These are phyloP conservation scores for Limnephilus marmoratus DNA, from an alignment of 2,888 invertebrate species.

Conservation along the genomic window DNA sequence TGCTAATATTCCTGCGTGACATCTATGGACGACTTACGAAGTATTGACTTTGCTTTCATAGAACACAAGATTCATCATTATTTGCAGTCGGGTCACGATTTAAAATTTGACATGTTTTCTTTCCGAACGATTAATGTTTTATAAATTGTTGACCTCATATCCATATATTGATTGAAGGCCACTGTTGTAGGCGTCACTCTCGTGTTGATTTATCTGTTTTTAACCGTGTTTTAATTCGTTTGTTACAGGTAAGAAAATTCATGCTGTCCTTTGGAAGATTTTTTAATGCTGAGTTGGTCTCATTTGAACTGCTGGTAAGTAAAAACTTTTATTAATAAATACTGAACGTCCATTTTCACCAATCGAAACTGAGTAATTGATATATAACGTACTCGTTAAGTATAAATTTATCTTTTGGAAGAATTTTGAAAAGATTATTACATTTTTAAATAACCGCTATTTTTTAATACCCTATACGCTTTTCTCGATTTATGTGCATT, in stretches of 20 bases:
- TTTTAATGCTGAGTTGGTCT: not conserved
- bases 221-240: not conserved
- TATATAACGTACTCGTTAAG: not conserved
- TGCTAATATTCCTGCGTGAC: conserved; percentile 45
- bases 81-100: conserved; percentile 18
- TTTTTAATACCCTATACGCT: too few relatives aligned
- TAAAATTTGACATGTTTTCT: conserved; percentile 41
- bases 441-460: too few relatives aligned
- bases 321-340: not conserved
- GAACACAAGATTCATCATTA: not conserved
- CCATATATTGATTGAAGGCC: not conserved
- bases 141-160: not conserved
- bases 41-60: not conserved
- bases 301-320: not conserved
- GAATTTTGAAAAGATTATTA: too few relatives aligned
- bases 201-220: not conserved
- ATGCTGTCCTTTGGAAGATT: not conserved
- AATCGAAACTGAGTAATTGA: not conserved
- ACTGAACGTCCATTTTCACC: not conserved
- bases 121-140: not conserved
- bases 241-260: not conserved
- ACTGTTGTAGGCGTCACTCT: not conserved
- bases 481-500: too few relatives aligned
- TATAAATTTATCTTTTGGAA: not conserved
- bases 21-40: not conserved